Percentiles rank a stretch among this genome's conserved stretches.
Evolutionary conservation across 2,113 vertebrate genomes (phyloP).

Genomic region (Malurus elegans): DNA sequence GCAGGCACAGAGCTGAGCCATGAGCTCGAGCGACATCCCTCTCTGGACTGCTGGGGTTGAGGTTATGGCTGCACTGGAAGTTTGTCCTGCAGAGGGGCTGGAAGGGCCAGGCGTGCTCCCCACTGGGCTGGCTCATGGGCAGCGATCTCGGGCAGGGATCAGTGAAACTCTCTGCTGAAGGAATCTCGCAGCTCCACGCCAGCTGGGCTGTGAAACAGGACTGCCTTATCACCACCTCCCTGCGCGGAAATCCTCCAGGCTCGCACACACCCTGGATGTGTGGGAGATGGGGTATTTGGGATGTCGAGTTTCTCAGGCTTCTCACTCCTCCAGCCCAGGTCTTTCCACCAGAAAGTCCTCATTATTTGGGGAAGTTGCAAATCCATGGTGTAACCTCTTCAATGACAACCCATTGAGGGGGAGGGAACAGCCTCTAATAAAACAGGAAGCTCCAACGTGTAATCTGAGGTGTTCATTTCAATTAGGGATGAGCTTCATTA

Average conservation of each 20-base stretch:
- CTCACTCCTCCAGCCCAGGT: not conserved
- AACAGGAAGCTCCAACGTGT: not conserved
- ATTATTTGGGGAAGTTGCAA: slow-evolving; percentile 11
- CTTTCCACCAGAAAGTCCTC: not conserved
- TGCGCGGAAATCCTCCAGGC: not conserved
- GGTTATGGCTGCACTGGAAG: not conserved
- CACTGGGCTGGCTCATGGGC: not conserved
- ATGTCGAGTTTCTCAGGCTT: not conserved
- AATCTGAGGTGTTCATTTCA: slow-evolving; percentile 11
- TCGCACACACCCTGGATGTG: not conserved
- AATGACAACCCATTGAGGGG: not conserved
- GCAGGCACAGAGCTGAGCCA: not conserved
- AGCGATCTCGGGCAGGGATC: not conserved
- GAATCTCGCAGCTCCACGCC: not conserved
- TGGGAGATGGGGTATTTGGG: not conserved
- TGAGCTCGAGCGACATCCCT: not conserved
- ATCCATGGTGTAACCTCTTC: not conserved
- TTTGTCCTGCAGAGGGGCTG: not conserved
- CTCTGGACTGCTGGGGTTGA: not conserved
- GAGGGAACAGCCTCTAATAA: not conserved
- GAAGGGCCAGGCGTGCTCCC: not conserved
- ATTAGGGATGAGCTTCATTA: not conserved
- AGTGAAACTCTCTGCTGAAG: not conserved
- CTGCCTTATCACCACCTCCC: not conserved
- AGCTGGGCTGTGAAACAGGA: not conserved